Conservation (phyloP, 2,113 vertebrate genomes). For the Salminus brasiliensis region DNA sequence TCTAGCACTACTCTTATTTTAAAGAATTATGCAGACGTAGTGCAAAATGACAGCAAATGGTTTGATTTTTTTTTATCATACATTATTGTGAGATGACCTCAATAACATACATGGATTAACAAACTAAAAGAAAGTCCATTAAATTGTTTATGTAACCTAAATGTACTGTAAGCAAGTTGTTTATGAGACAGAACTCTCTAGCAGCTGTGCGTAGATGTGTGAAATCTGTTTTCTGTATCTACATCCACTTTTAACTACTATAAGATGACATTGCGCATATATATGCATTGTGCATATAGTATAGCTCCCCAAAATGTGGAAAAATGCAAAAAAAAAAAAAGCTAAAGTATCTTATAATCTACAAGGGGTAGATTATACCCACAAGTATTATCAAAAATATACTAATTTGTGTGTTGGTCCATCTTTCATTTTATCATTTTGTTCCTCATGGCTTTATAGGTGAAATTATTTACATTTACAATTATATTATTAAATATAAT, state of each 20-base stretch:
- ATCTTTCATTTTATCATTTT: slow-evolving; percentile 32
- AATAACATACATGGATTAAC: not conserved
- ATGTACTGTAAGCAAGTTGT: not conserved
- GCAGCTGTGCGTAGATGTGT: not conserved
- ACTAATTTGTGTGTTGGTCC: slow-evolving; percentile 36
- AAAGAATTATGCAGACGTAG: no score
- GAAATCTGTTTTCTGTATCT: not conserved
- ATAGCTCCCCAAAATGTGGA: not conserved
- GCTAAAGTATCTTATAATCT: not conserved
- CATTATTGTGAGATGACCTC: not conserved
- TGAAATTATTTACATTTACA: slow-evolving; percentile 62
- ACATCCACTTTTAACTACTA: not conserved
- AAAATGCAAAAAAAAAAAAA: no score
- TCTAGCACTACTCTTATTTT: no score
- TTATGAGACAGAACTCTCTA: not conserved
- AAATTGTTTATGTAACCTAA: not conserved
- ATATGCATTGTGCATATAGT: not conserved
- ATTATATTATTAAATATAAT: slow-evolving; percentile 57
- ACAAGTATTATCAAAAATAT: slow-evolving; percentile 52
- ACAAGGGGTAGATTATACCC: no score
- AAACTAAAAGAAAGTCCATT: not conserved
- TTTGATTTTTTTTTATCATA: not conserved
- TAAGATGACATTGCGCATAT: no score
- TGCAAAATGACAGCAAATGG: not conserved
- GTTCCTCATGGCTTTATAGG: slow-evolving; percentile 46